Evolutionary conservation across 1,140 invertebrate genomes (phyloP).

Genomic region (Subanguina moxae): DNA sequence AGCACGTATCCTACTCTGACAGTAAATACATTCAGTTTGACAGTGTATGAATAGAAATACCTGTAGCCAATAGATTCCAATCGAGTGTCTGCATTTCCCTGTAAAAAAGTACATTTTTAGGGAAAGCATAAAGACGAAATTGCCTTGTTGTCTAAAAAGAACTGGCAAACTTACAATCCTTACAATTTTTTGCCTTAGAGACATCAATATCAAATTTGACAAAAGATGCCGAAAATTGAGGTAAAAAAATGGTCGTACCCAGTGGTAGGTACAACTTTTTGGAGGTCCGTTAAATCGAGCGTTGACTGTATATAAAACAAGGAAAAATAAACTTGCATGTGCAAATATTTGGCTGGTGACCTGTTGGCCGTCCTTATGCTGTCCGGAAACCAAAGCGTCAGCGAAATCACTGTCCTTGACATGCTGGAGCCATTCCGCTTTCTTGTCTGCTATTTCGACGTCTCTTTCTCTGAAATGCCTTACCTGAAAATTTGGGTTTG

Average conservation of each 20-base stretch:
- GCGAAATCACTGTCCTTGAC: conserved; percentile 17
- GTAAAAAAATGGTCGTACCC: too few species aligned
- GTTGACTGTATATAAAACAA: too few species aligned
- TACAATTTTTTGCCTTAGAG: too few species aligned
- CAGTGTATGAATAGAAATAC: too few species aligned
- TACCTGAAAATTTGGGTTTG: conserved; percentile 28
- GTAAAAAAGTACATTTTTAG: conserved; percentile 23
- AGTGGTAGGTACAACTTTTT: too few species aligned
- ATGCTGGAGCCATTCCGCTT: conserved; percentile 36
- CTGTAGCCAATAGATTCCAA: conserved; percentile 49
- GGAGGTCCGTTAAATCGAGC: too few species aligned
- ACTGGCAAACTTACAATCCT: too few species aligned
- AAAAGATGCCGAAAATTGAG: too few species aligned
- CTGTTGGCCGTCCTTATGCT: conserved; percentile 9
- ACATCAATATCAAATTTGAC: too few species aligned
- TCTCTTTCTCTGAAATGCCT: conserved; percentile 40
- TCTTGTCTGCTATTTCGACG: conserved; percentile 19
- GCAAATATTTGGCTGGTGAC: conserved; percentile 46
- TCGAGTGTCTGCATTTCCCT: conserved; percentile 55
- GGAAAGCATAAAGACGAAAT: too few species aligned
- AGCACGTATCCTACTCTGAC: conserved; percentile 48
- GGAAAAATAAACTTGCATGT: conserved; percentile 33
- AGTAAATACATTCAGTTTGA: too few species aligned
- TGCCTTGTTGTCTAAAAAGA: too few species aligned
- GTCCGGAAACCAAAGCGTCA: conserved; percentile 17